Conservation (phyloP, 2,797 vertebrate genomes). For the Xenops minutus region DNA sequence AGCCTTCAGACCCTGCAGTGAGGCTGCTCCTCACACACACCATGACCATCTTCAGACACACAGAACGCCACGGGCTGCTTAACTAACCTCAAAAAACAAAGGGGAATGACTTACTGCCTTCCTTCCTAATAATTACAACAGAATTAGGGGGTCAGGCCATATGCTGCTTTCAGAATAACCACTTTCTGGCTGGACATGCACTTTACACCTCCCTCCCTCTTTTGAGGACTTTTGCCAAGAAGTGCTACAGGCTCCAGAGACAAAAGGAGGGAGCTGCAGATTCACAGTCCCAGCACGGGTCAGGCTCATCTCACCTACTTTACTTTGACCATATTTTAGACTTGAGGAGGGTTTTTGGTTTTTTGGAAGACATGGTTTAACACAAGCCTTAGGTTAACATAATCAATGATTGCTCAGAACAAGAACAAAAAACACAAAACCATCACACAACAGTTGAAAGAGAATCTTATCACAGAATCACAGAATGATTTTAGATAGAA, state of each 20-base stretch:
- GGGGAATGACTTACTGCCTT: neutral
- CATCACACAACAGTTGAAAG: neutral
- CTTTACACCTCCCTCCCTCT: neutral
- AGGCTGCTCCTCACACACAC: neutral
- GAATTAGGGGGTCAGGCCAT: rapidly evolving
- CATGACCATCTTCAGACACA: neutral
- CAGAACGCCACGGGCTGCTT: neutral
- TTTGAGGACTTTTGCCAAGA: rapidly evolving
- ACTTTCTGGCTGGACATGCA: neutral
- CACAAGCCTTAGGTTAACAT: neutral
- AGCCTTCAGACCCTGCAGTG: neutral
- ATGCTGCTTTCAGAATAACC: neutral
- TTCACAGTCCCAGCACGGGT: neutral
- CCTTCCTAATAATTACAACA: neutral
- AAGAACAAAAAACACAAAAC: neutral
- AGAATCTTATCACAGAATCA: neutral
- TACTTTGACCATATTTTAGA: neutral
- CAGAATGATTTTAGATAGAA: neutral
- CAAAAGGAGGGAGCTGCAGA: neutral
- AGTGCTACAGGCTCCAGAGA: neutral
- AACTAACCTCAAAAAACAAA: neutral
- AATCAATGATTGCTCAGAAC: neutral
- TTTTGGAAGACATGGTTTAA: neutral
- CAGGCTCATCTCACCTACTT: neutral
- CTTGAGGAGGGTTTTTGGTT: neutral